These are phyloP conservation scores for Poecilia latipinna DNA, from an alignment of 2,113 vertebrate genomes.

Conservation along the genomic window DNA sequence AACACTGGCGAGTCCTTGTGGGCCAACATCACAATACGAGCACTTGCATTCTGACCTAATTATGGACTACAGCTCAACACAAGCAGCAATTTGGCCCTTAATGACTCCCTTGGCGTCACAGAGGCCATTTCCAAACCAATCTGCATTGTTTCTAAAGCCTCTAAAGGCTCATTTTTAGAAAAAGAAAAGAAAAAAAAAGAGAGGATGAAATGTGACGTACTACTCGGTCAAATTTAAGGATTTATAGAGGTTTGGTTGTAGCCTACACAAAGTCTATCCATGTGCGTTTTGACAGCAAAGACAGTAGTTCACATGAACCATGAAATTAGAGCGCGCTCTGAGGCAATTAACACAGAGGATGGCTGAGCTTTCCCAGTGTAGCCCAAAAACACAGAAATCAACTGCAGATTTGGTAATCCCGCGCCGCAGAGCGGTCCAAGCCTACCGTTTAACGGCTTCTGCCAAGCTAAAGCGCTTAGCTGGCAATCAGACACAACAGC, in stretches of 20 bases:
- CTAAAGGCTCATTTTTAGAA: constrained; percentile 30
- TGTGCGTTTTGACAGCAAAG: constrained; percentile 37
- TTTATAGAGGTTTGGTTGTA: neutral
- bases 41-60: constrained; percentile 78
- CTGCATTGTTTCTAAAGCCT: constrained; percentile 61
- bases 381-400: constrained; percentile 44
- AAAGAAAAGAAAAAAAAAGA: neutral
- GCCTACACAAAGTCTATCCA: constrained; percentile 13
- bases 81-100: constrained; percentile 67
- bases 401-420: constrained; percentile 66
- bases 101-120: constrained; percentile 65
- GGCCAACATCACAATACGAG: constrained; percentile 61
- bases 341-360: constrained; percentile 47
- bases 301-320: constrained; percentile 50
- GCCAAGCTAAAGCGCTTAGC: constrained; percentile 47
- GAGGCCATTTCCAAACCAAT: constrained; percentile 66
- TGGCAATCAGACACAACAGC: constrained; percentile 39
- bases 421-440: constrained; percentile 33
- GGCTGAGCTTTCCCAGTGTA: constrained; percentile 30
- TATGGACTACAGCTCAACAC: constrained; percentile 62
- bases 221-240: neutral
- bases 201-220: constrained; percentile 2
- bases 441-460: constrained; percentile 45
- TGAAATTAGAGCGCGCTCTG: constrained; percentile 46
- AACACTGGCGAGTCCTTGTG: constrained; percentile 52